These are phyloP conservation scores for Nannobrachium achirus DNA, from an alignment of 2,113 vertebrate species.

Conservation along the genomic window DNA sequence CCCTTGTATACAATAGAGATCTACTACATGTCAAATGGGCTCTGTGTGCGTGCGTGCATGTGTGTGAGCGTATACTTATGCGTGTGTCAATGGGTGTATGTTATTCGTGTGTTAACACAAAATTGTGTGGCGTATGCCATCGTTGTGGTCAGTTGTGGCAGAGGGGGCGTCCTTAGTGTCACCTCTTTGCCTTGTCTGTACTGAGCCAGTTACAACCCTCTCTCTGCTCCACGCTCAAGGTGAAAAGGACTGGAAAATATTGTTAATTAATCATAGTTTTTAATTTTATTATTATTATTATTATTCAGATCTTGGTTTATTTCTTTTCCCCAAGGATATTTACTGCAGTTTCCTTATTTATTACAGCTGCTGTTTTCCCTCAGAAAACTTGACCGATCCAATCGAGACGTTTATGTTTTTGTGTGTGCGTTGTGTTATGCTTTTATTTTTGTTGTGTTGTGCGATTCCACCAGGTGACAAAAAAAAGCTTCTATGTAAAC, in stretches of 20 bases:
- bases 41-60: constrained; percentile 41
- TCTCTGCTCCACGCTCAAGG: constrained; percentile 73
- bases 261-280: constrained; percentile 80
- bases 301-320: constrained; percentile 50
- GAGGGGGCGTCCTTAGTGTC: constrained; percentile 50
- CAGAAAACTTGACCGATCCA: constrained; percentile 67
- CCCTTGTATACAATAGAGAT: constrained; percentile 33
- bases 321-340: constrained; percentile 49
- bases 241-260: constrained; percentile 79
- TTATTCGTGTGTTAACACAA: constrained; percentile 2
- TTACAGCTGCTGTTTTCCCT: constrained; percentile 76
- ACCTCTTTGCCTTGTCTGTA: constrained; percentile 73
- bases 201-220: constrained; percentile 74
- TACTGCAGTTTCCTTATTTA: constrained; percentile 77
- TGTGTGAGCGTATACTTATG: constrained; percentile 28
- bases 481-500: constrained; percentile 37
- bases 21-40: constrained; percentile 34
- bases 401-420: constrained; percentile 30
- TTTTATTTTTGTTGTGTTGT: not conserved
- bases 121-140: not conserved
- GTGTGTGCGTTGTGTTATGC: constrained; percentile 19
- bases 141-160: constrained; percentile 75
- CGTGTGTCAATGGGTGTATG: not conserved
- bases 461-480: constrained; percentile 38
- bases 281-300: constrained; percentile 70